Evolutionary conservation across 2,888 invertebrate species (phyloP).

Genomic region (Epinotia ramella): DNA sequence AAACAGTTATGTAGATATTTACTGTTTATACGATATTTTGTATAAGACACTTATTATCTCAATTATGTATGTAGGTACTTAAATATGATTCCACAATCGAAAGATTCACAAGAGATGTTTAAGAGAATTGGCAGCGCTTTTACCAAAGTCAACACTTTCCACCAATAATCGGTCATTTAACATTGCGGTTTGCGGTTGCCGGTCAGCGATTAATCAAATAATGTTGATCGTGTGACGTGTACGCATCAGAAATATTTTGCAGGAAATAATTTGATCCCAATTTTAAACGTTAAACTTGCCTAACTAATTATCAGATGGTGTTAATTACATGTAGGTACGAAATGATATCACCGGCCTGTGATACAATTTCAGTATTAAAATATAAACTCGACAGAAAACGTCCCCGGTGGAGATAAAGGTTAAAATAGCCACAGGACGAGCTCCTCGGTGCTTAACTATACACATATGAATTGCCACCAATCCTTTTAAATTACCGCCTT

Average conservation of each 20-base stretch:
- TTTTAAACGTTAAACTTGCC: neutral
- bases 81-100: too few relatives aligned
- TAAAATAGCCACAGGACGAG: slow-evolving; percentile 38
- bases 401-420: slow-evolving; percentile 19
- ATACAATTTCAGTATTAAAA: neutral
- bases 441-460: slow-evolving; percentile 61
- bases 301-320: neutral
- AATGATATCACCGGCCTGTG: neutral
- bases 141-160: neutral
- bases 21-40: too few relatives aligned
- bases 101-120: too few relatives aligned
- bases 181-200: slow-evolving; percentile 4
- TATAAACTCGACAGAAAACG: neutral
- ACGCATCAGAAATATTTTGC: neutral
- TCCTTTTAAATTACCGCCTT: slow-evolving; percentile 60
- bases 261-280: slow-evolving; percentile 5
- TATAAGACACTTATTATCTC: too few relatives aligned
- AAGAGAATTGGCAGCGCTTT: neutral
- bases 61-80: too few relatives aligned
- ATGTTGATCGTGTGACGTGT: neutral
- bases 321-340: neutral
- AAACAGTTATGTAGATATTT: too few relatives aligned
- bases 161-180: neutral
- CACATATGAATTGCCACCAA: slow-evolving; percentile 66
- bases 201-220: slow-evolving; percentile 16